Evolutionary conservation across 2,797 vertebrate species (phyloP).

Genomic region (Chaenodraco wilsoni): DNA sequence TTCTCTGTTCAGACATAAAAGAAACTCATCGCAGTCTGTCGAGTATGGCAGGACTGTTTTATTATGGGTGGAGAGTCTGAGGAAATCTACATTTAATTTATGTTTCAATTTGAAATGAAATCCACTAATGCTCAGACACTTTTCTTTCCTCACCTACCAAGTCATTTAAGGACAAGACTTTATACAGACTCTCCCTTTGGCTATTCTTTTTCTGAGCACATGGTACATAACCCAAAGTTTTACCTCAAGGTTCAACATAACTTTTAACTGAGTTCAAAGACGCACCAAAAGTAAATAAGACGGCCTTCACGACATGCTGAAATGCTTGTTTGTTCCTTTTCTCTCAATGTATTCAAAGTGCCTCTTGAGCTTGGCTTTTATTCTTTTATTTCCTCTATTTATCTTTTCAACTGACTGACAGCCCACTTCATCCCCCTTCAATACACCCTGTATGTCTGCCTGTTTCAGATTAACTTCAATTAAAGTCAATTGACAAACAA

Average conservation of each 20-base stretch:
- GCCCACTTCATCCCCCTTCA: background rate
- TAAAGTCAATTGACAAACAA: slow-evolving; percentile 3
- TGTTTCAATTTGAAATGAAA: too few relatives aligned
- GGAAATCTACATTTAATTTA: too few relatives aligned
- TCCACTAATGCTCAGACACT: background rate
- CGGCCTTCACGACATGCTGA: background rate
- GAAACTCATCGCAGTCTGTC: background rate
- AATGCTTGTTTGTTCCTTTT: background rate
- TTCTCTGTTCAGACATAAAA: too few relatives aligned
- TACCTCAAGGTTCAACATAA: background rate
- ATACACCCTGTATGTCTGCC: slow-evolving; percentile 1
- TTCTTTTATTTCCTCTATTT: slow-evolving; percentile 20
- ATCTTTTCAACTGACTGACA: background rate
- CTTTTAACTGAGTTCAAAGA: background rate
- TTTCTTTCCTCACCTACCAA: background rate
- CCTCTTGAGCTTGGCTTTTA: slow-evolving; percentile 21
- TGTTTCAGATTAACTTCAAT: slow-evolving; percentile 14
- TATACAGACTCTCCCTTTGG: background rate
- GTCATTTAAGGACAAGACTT: background rate
- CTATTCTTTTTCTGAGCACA: background rate
- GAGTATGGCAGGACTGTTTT: background rate
- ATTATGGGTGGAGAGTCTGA: background rate
- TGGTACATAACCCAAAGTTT: background rate
- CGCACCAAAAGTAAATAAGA: background rate
- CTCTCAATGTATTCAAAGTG: too few relatives aligned